Evolutionary conservation across 2,797 vertebrate genomes (phyloP), one percentile per base, ranked within the genome.

Genomic region (Periparus ater): DNA sequence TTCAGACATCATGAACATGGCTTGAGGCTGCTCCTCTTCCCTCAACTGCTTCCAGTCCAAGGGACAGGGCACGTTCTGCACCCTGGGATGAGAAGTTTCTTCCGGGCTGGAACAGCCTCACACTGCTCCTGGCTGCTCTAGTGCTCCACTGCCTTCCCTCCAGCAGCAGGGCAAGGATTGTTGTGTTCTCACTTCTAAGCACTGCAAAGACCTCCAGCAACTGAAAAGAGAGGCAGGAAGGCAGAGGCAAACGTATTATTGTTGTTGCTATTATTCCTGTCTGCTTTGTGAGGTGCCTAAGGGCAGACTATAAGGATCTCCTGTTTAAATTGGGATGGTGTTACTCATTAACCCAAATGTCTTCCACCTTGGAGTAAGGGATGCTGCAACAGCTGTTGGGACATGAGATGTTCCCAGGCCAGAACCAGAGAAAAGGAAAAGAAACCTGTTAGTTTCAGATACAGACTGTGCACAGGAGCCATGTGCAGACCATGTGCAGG

Each of bases 41-140:
- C 53, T 25, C 0, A 0, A 2, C 38, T 55, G 51, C n/a, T 38
- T 53, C 36, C 51, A 66, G 53, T 71, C 51, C 40, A 9, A 18
- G 62, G 58, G 25, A 19, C 1, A 3, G 27, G 44, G 30, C 40
- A 36, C 0, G 1, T 55, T 84, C 73, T 8, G 8, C 76, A 44
- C 36, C 36, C 63, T 36, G 36, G 79, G 58, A 23, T 17, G 17
- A 0, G 1, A 10, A 15, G 27, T 6, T 40, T 9, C n/a, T 58
- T 51, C 80, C 47, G n/a, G 72, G 26, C 45, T 3, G 13, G 36
- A 45, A 40, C 32, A 12, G 27, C 53, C 48, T 51, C 10, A 2
- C 13, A 0, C 45, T 71, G 50, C 18, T 91, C 32, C 68, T 6
- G 12, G 26, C 25, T 82, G 27, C 27, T 66, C n/a, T 3, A 29